Percentiles rank a stretch among this genome's conserved stretches.
Evolutionary conservation across 1,140 invertebrate species (phyloP).

Genomic region (Pseudomyrmex flavicornis): DNA sequence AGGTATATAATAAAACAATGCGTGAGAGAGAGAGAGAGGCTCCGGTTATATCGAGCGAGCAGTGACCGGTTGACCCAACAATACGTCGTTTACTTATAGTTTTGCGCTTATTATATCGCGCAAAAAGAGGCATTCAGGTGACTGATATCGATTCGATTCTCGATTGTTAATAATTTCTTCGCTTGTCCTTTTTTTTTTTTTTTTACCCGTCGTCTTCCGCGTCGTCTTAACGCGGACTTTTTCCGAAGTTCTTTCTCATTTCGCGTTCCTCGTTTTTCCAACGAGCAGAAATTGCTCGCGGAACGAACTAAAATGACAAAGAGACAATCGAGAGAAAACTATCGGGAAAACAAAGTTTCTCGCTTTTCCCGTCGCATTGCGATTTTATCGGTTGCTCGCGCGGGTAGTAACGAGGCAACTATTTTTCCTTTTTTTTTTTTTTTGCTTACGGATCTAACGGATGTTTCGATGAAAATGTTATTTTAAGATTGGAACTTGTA

Average conservation of each 20-base stretch:
- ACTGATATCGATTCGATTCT: slow-evolving; percentile 20
- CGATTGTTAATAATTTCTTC: slow-evolving; percentile 40
- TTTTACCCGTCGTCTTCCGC: slow-evolving; percentile 23
- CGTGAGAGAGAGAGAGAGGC: neutral
- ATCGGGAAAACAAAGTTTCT: neutral
- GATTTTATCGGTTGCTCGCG: slow-evolving; percentile 2
- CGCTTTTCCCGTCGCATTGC: neutral
- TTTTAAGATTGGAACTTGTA: too few relatives aligned
- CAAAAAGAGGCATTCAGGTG: slow-evolving; percentile 44
- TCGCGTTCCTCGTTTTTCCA: neutral
- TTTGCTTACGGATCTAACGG: too few relatives aligned
- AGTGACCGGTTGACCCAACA: slow-evolving; percentile 33
- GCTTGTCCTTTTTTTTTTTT: neutral
- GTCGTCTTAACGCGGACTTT: neutral
- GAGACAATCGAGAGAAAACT: neutral
- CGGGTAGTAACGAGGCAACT: neutral
- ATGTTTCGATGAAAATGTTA: too few relatives aligned
- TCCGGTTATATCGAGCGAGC: neutral
- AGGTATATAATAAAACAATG: neutral
- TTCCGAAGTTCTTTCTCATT: neutral
- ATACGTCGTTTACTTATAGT: neutral
- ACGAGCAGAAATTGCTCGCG: neutral
- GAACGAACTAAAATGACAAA: slow-evolving; percentile 15
- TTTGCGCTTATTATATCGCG: slow-evolving; percentile 23
- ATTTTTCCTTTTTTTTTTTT: too few relatives aligned